A percentile compares a stretch with the other conserved stretches of the same genome.
phyloP scores from a whole-genome alignment of 2,888 invertebrate species.

The Spicauda simplicius region DNA sequence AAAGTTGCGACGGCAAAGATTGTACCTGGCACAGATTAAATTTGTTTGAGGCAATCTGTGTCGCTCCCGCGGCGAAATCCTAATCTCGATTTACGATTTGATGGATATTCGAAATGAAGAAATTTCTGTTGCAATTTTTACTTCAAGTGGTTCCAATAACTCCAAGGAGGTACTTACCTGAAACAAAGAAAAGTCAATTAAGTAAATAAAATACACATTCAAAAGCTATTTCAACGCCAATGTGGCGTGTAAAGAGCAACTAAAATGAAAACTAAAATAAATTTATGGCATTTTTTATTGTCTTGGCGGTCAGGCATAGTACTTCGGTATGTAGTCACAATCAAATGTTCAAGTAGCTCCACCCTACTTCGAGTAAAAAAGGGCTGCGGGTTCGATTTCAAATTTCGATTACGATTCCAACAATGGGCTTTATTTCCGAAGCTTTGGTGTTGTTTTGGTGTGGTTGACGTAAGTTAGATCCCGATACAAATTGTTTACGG shows the following conservation, averaged over 20 bases:
- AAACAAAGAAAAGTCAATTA: conserved; percentile 54
- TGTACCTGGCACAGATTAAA: conserved; percentile 6
- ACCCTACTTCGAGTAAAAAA: conserved; percentile 57
- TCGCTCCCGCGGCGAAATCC: conserved; percentile 3
- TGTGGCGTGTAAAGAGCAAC: conserved; percentile 37
- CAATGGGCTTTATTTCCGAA: conserved; percentile 43
- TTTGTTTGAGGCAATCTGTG: conserved; percentile 9
- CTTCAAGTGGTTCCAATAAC: background rate
- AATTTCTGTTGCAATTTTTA: conserved; percentile 5
- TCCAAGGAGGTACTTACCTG: conserved; percentile 66
- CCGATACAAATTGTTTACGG: conserved; percentile 71
- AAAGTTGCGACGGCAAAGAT: conserved; percentile 17
- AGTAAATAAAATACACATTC: conserved; percentile 30
- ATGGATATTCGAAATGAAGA: background rate
- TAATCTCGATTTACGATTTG: conserved; percentile 1
- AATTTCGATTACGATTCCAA: conserved; percentile 32
- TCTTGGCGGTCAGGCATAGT: conserved; percentile 63
- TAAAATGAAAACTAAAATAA: conserved; percentile 45
- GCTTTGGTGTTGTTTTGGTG: conserved; percentile 46
- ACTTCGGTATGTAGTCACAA: conserved; percentile 64
- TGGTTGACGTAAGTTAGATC: conserved; percentile 46
- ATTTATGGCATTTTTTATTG: conserved; percentile 59
- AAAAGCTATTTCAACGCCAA: conserved; percentile 36
- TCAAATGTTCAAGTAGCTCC: conserved; percentile 66
- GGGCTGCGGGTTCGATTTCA: conserved; percentile 57